Conservation (phyloP, 2,797 vertebrate species). For the Selene dorsalis region DNA sequence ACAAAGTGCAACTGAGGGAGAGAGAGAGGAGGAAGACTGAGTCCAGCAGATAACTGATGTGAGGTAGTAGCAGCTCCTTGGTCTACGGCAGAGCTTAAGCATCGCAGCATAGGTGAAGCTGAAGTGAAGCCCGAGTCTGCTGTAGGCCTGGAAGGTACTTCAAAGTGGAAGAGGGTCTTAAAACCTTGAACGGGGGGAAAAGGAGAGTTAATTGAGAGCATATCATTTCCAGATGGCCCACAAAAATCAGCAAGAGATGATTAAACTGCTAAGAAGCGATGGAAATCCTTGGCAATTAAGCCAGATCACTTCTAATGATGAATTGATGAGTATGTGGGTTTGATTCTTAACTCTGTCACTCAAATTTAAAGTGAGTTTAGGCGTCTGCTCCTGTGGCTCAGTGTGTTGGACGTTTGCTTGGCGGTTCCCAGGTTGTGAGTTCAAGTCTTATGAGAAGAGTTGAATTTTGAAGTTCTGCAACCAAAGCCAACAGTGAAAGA, state of each 20-base stretch:
- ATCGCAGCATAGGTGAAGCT: slow-evolving; percentile 45
- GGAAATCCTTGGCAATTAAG: slow-evolving; percentile 82
- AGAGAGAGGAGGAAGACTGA: slow-evolving; percentile 33
- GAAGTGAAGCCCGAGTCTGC: slow-evolving; percentile 54
- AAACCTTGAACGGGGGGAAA: slow-evolving; percentile 73
- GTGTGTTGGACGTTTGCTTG: too few species aligned
- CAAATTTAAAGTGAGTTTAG: too few species aligned
- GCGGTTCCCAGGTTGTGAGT: too few species aligned
- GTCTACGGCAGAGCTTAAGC: neutral
- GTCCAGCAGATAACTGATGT: slow-evolving; percentile 60
- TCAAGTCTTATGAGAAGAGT: too few species aligned
- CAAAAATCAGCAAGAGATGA: slow-evolving; percentile 75
- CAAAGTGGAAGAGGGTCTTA: slow-evolving; percentile 74
- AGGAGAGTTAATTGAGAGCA: slow-evolving; percentile 82
- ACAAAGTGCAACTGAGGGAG: slow-evolving; percentile 12
- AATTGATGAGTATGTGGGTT: too few species aligned
- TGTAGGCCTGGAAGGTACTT: slow-evolving; percentile 75
- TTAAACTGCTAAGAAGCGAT: slow-evolving; percentile 80
- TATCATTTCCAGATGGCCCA: slow-evolving; percentile 83
- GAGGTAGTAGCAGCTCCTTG: slow-evolving; percentile 14
- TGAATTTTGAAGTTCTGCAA: too few species aligned
- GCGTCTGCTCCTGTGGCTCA: too few species aligned
- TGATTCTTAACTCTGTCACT: too few species aligned
- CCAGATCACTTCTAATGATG: slow-evolving; percentile 62
- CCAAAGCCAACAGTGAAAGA: too few species aligned